Conservation (phyloP, 1,140 invertebrate species). For the Aphaenogaster ashmeadi region DNA sequence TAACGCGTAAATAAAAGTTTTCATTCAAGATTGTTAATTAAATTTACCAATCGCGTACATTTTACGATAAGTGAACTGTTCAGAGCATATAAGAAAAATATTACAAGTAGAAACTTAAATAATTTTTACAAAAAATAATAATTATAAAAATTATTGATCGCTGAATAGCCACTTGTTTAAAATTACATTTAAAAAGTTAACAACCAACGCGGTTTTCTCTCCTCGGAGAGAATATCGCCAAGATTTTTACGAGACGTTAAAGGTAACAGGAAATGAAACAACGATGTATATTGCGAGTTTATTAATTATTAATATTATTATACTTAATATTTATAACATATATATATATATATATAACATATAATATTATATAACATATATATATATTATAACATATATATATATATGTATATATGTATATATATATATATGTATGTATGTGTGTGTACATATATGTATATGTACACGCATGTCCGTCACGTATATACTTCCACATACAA, state of each 20-base stretch:
- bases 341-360: conserved; percentile 77
- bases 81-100: background rate
- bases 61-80: background rate
- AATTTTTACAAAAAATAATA: background rate
- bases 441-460: conserved; percentile 76
- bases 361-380: conserved; percentile 77
- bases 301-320: conserved; percentile 79
- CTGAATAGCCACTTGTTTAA: background rate
- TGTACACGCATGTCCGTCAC: conserved; percentile 42
- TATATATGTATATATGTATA: conserved; percentile 51
- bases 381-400: conserved; percentile 76
- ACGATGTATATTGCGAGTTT: conserved; percentile 77
- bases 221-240: background rate
- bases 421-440: conserved; percentile 77
- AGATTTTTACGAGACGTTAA: background rate
- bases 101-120: background rate
- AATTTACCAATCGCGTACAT: background rate
- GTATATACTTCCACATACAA: conserved; percentile 2
- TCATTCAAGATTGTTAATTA: background rate
- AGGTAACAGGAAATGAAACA: conserved; percentile 42
- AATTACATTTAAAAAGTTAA: conserved; percentile 17
- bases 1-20: background rate
- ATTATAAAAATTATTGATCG: background rate
- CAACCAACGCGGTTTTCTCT: background rate
- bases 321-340: conserved; percentile 77